Evolutionary conservation across 1,140 invertebrate genomes (phyloP).

Genomic region (Luehdorfia chinensis): DNA sequence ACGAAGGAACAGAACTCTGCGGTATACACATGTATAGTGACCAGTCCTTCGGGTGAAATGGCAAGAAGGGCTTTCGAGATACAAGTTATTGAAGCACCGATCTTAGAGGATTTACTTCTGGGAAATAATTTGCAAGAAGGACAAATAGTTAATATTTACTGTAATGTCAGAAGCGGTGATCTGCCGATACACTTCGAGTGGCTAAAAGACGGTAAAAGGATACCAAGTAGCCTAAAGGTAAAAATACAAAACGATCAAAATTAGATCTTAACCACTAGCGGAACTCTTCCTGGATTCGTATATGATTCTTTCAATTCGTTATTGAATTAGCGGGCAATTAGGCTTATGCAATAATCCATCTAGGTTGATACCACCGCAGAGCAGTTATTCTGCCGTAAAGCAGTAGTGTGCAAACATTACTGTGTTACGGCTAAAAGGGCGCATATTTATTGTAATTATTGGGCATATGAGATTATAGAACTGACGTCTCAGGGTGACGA

Average conservation of each 20-base stretch:
- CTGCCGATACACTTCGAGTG: slow-evolving; percentile 93
- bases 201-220: slow-evolving; percentile 89
- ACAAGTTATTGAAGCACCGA: slow-evolving; percentile 85
- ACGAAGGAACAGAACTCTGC: slow-evolving; percentile 83
- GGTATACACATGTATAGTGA: slow-evolving; percentile 89
- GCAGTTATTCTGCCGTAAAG: no score
- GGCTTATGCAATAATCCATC: no score
- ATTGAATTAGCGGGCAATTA: no score
- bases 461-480: no score
- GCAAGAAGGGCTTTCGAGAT: slow-evolving; percentile 83
- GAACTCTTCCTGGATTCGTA: no score
- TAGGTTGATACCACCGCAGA: no score
- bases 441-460: no score
- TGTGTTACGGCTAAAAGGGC: no score
- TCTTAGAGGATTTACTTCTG: slow-evolving; percentile 77
- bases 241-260: slow-evolving; percentile 21
- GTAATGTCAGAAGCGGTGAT: slow-evolving; percentile 93
- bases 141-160: slow-evolving; percentile 91
- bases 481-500: no score
- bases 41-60: slow-evolving; percentile 86
- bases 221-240: slow-evolving; percentile 83
- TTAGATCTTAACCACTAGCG: no score
- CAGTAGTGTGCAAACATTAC: no score
- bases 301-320: no score
- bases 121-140: slow-evolving; percentile 88